Base-by-base conservation (phyloP, 2,113 vertebrate species). In the Rhinoptilus africanus region DNA sequence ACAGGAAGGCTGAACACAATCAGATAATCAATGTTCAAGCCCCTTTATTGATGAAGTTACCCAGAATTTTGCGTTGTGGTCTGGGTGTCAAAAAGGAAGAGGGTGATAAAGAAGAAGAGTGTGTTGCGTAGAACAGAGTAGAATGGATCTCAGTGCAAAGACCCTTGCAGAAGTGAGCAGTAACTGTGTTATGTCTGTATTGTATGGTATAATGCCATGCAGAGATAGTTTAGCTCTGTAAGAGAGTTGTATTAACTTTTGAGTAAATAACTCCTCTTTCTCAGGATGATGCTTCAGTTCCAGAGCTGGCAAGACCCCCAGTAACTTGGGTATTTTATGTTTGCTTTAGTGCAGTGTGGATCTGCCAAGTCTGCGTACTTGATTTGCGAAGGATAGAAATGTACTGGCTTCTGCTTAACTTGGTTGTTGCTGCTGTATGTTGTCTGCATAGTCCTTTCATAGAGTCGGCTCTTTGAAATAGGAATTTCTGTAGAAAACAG, bases 351-450 rank as follows among this genome's bases (percentile, higher is more conserved):
- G 73, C 45, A 39, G 30, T 4, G 5, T 73, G 34, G 43, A 39
- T 71, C 34, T 91, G 82, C 72, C 83, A 83, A 59, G 59, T 68
- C 59, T 60, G 47, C 39, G n/a, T 63, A 64, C 90, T 93, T 91
- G 51, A 85, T 93, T 72, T 84, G 91, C 57, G 60, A 81, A 85
- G 74, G 77, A 86, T 77, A 91, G 80, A 95, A 87, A 62, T 24
- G 15, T 64, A 51, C 66, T 87, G 43, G 30, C 60, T 84, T 90
- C 64, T 2, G 1, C 77, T 59, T 84, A 77, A 51, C 51, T 81
- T 89, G 62, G 13, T 68, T 89, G 66, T 80, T 87, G 80, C 28
- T 73, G 66, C 77, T 83, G 43, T 76, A 50, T 54, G 41, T 88
- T 93, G 75, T 47, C 74, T 86, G 69, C 39, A 5, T 75, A 57